Conservation (phyloP, 2,888 invertebrate genomes). For the Galerucella nymphaeae region DNA sequence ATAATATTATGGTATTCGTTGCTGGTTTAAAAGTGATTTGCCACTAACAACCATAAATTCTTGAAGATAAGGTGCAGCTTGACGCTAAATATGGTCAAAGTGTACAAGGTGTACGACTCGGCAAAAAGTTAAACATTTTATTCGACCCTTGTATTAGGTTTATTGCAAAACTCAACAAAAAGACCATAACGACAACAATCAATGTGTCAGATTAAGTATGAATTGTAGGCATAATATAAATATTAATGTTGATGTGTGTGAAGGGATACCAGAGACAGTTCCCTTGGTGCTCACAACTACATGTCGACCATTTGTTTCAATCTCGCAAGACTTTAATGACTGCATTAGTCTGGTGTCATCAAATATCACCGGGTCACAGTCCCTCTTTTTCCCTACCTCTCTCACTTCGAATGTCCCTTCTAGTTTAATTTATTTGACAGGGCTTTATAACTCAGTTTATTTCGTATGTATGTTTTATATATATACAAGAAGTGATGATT, state of each 20-base stretch:
- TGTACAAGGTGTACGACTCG: slow-evolving; percentile 28
- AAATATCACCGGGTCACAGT: slow-evolving; percentile 54
- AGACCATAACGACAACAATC: slow-evolving; percentile 37
- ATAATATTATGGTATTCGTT: too few relatives aligned
- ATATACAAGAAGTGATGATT: too few relatives aligned
- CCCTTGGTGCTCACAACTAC: slow-evolving; percentile 61
- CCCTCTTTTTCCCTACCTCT: slow-evolving; percentile 43
- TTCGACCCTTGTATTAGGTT: slow-evolving; percentile 2
- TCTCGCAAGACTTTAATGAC: slow-evolving; percentile 63
- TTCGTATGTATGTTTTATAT: slow-evolving; percentile 19
- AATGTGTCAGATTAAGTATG: slow-evolving; percentile 42
- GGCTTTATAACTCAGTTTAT: slow-evolving; percentile 46
- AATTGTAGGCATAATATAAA: slow-evolving; percentile 40
- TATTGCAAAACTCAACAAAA: slow-evolving; percentile 10
- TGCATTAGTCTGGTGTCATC: slow-evolving; percentile 58
- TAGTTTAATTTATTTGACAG: slow-evolving; percentile 48
- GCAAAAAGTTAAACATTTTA: slow-evolving; percentile 26
- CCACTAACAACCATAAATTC: slow-evolving; percentile 58
- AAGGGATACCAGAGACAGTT: slow-evolving; percentile 66
- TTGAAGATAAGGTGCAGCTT: slow-evolving; percentile 46
- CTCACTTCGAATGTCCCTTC: slow-evolving; percentile 46
- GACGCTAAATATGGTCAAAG: slow-evolving; percentile 39
- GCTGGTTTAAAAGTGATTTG: slow-evolving; percentile 54
- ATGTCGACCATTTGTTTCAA: slow-evolving; percentile 67
- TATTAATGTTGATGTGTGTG: slow-evolving; percentile 65